A percentile compares a stretch with the other conserved stretches of the same genome.
phyloP scores from a whole-genome alignment of 2,797 vertebrate genomes.

The Pseudochaenichthys georgianus region DNA sequence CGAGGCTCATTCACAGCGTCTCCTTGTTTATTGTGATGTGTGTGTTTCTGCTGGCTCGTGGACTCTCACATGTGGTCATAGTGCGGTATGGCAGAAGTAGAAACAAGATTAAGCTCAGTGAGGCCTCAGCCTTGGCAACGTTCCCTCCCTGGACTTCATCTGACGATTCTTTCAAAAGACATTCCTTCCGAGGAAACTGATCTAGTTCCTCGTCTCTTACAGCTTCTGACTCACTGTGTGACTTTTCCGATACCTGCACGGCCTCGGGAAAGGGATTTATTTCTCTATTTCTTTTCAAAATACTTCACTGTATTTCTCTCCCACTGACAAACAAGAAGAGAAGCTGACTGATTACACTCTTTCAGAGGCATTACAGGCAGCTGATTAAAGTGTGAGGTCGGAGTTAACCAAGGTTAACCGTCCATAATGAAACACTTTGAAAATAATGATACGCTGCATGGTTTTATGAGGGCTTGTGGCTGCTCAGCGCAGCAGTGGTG shows the following conservation, averaged over 20 bases:
- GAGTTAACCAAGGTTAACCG: slow-evolving; percentile 87
- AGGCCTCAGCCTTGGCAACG: slow-evolving; percentile 58
- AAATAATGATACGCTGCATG: slow-evolving; percentile 86
- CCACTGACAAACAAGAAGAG: slow-evolving; percentile 72
- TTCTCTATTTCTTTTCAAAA: slow-evolving; percentile 37
- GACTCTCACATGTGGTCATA: slow-evolving; percentile 58
- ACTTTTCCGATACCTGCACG: slow-evolving; percentile 70
- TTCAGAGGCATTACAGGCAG: slow-evolving; percentile 80
- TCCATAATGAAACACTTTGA: slow-evolving; percentile 86
- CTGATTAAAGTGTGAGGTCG: slow-evolving; percentile 84
- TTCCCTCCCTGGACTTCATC: slow-evolving; percentile 30
- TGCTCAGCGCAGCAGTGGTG: slow-evolving; percentile 79
- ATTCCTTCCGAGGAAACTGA: slow-evolving; percentile 61
- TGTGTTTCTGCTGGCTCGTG: slow-evolving; percentile 64
- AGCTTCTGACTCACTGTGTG: slow-evolving; percentile 52
- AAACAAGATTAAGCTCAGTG: slow-evolving; percentile 64
- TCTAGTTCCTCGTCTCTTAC: slow-evolving; percentile 45
- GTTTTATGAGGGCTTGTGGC: slow-evolving; percentile 85
- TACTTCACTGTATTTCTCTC: slow-evolving; percentile 45
- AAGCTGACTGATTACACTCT: slow-evolving; percentile 79
- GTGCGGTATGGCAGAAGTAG: slow-evolving; percentile 68
- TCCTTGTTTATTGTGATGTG: slow-evolving; percentile 62
- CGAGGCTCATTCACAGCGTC: slow-evolving; percentile 60
- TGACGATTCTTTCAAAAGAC: slow-evolving; percentile 60
- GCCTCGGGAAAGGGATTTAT: slow-evolving; percentile 37